Conservation (phyloP, 1,140 invertebrate genomes). For the Thalassaphorura encarpata region DNA sequence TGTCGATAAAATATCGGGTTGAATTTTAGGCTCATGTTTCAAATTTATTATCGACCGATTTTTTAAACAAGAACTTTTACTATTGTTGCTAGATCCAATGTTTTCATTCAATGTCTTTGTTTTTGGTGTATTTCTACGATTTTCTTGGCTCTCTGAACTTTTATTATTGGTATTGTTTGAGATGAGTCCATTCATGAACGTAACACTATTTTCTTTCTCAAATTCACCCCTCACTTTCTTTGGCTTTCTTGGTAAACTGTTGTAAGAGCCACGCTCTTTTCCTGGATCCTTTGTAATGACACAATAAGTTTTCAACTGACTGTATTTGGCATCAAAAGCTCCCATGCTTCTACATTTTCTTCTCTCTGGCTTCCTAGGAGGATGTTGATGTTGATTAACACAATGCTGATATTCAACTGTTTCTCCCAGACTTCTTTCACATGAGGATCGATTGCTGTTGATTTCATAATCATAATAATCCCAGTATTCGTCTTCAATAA, state of each 20-base stretch:
- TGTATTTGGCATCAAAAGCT: conserved; percentile 3
- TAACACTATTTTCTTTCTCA: background rate
- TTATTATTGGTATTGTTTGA: no score
- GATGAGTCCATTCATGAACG: no score
- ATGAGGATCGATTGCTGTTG: conserved; percentile 16
- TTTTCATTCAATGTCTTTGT: no score
- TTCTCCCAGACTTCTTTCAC: conserved; percentile 19
- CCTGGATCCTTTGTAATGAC: background rate
- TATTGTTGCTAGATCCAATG: no score
- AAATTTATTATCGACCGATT: no score
- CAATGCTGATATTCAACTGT: conserved; percentile 12
- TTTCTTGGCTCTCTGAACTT: no score
- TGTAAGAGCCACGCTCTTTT: background rate
- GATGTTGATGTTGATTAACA: background rate
- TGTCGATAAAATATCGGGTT: no score
- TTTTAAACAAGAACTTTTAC: no score
- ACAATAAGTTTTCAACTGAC: conserved; percentile 4
- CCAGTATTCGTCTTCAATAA: conserved; percentile 25
- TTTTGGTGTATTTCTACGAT: no score
- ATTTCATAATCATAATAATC: conserved; percentile 20
- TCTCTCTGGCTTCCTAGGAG: conserved; percentile 1
- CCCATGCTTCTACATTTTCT: background rate
- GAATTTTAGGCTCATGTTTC: no score
- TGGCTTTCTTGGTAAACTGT: background rate
- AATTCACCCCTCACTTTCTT: background rate